Conservation (phyloP, 2,888 invertebrate genomes). For the Euspilapteryx auroguttella region DNA sequence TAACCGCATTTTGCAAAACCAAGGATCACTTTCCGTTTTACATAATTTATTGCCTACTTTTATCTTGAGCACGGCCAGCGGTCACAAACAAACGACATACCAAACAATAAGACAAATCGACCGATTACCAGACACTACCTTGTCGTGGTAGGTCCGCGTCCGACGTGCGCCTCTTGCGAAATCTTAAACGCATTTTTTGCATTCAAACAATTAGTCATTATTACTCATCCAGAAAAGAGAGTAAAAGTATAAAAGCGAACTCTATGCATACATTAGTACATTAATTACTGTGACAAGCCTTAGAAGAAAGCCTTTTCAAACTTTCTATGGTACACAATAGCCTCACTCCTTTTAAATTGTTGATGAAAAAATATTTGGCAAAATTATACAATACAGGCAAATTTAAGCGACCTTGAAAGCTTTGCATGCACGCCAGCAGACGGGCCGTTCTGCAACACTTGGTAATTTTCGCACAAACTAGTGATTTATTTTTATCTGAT, state of each 20-base stretch:
- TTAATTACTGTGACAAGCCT: slow-evolving; percentile 40
- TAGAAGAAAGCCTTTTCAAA: slow-evolving; percentile 34
- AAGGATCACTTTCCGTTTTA: slow-evolving; percentile 41
- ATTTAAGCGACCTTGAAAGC: too few species aligned
- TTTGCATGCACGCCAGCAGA: slow-evolving; percentile 17
- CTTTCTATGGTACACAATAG: slow-evolving; percentile 26
- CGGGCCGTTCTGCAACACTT: slow-evolving; percentile 37
- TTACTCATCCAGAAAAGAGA: slow-evolving; percentile 31
- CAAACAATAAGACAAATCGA: slow-evolving; percentile 57
- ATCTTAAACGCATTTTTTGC: slow-evolving; percentile 16
- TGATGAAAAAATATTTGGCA: slow-evolving; percentile 19
- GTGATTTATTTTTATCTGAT: slow-evolving; percentile 54
- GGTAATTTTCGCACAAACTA: slow-evolving; percentile 37
- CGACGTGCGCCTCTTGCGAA: slow-evolving; percentile 44
- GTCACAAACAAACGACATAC: slow-evolving; percentile 52
- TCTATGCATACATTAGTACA: slow-evolving; percentile 33
- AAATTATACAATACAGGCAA: slow-evolving; percentile 25
- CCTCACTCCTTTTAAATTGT: slow-evolving; percentile 11
- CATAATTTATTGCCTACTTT: slow-evolving; percentile 46
- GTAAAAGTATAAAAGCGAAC: slow-evolving; percentile 38
- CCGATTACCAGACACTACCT: slow-evolving; percentile 55
- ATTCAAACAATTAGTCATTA: slow-evolving; percentile 25
- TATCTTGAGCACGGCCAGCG: slow-evolving; percentile 44
- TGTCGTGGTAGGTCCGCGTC: slow-evolving; percentile 37
- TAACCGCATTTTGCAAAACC: slow-evolving; percentile 17